Conservation (phyloP, 2,888 invertebrate species). For the Hymenopus coronatus region DNA sequence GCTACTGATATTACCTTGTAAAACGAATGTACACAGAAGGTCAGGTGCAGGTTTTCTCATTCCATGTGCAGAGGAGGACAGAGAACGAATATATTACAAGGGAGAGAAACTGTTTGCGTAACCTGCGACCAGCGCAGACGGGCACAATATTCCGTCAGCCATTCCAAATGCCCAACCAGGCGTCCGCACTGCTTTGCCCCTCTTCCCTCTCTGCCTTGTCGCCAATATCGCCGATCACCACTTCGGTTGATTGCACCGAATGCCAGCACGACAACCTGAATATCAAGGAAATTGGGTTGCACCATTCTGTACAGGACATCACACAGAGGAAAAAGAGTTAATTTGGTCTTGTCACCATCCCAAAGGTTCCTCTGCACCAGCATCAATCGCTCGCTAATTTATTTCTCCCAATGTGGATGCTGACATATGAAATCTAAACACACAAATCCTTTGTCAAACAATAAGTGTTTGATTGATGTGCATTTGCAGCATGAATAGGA, state of each 20-base stretch:
- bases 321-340: not conserved
- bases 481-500: too few relatives aligned
- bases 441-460: too few relatives aligned
- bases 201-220: not conserved
- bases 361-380: not conserved
- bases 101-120: not conserved
- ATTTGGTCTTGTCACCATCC: not conserved
- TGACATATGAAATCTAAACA: not conserved
- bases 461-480: too few relatives aligned
- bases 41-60: not conserved
- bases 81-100: not conserved
- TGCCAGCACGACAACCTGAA: not conserved
- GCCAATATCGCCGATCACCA: not conserved
- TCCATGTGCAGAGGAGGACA: not conserved
- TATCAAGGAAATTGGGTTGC: not conserved
- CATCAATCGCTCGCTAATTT: not conserved
- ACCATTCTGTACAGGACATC: not conserved
- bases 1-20: not conserved
- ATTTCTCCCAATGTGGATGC: not conserved
- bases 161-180: too few relatives aligned
- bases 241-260: not conserved
- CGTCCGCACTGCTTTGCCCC: too few relatives aligned
- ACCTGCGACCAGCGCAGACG: not conserved
- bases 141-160: not conserved
- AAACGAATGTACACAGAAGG: not conserved